A percentile compares a stretch with the other conserved stretches of the same genome.
phyloP scores from a whole-genome alignment of 2,888 invertebrate species.

The Lypha dubia region DNA sequence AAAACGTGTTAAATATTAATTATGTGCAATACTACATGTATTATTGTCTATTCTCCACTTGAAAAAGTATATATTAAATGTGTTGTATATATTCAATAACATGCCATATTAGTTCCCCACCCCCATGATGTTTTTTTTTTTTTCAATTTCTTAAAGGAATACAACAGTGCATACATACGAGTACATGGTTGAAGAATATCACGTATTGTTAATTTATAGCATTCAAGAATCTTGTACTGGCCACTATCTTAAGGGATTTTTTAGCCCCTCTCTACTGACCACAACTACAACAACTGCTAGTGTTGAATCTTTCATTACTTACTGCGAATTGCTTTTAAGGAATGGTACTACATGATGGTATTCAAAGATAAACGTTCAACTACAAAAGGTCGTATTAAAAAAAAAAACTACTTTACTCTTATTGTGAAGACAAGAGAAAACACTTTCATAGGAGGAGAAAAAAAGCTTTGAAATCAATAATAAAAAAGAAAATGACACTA shows the following conservation, averaged over 20 bases:
- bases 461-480: background rate
- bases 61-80: too few relatives aligned
- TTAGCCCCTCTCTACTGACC: background rate
- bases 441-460: too few relatives aligned
- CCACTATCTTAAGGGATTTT: slow-evolving; percentile 28
- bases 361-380: background rate
- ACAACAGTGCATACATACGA: slow-evolving; percentile 21
- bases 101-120: too few relatives aligned
- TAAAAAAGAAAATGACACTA: background rate
- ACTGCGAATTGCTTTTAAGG: background rate
- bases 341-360: slow-evolving; percentile 18
- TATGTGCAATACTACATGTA: too few relatives aligned
- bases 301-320: background rate
- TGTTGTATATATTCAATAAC: too few relatives aligned
- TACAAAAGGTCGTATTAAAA: background rate
- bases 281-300: background rate
- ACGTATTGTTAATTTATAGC: slow-evolving; percentile 64
- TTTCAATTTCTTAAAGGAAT: slow-evolving; percentile 19
- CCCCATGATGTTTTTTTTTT: too few relatives aligned
- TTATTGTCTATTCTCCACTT: too few relatives aligned
- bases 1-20: too few relatives aligned
- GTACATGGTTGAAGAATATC: slow-evolving; percentile 53
- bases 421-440: too few relatives aligned
- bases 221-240: slow-evolving; percentile 18
- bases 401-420: slow-evolving; percentile 20